Conservation (phyloP, 2,113 vertebrate genomes). For the Australoheros scitulus region DNA sequence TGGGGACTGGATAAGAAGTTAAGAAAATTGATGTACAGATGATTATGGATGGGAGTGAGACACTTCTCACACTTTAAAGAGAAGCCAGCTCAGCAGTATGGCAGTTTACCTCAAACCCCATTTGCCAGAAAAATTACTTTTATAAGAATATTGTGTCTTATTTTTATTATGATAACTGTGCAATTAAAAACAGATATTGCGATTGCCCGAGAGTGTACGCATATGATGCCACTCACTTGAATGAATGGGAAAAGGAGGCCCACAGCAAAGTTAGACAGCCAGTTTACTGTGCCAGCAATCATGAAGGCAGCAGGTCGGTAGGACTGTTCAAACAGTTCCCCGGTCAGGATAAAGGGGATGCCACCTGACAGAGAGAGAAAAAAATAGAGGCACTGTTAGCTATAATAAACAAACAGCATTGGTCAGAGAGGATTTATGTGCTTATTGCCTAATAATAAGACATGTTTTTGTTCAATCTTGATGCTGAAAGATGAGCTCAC, state of each 20-base stretch:
- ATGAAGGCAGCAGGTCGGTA: conserved; percentile 90
- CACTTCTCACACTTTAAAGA: background rate
- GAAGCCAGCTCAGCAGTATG: background rate
- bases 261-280: conserved; percentile 90
- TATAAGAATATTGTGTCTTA: background rate
- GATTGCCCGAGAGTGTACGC: background rate
- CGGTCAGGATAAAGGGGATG: conserved; percentile 92
- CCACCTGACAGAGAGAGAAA: conserved; percentile 80
- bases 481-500: background rate
- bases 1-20: background rate
- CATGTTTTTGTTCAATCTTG: background rate
- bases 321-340: conserved; percentile 91
- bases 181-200: background rate
- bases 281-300: conserved; percentile 89
- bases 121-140: background rate
- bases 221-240: conserved; percentile 81
- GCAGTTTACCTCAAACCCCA: background rate
- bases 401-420: background rate
- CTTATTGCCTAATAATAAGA: background rate
- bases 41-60: background rate
- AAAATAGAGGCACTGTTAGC: background rate
- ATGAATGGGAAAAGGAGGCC: conserved; percentile 95
- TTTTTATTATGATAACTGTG: background rate
- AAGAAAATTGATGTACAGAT: background rate
- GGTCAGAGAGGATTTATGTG: background rate